These are phyloP conservation scores for Hecatera dysodea DNA, from an alignment of 2,888 invertebrate genomes.

Conservation along the genomic window DNA sequence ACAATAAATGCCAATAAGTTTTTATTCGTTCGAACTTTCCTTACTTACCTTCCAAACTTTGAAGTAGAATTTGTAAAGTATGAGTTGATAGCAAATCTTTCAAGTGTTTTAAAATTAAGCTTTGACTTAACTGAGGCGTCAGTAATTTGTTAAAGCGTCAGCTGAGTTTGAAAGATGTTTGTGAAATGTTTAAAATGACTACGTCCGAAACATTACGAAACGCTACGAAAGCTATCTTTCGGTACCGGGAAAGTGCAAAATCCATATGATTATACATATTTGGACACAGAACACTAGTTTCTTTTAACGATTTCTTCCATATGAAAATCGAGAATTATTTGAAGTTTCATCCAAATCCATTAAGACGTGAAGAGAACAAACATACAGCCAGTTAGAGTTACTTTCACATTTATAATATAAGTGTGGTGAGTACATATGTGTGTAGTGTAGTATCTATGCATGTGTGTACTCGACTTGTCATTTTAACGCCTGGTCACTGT, in stretches of 20 bases:
- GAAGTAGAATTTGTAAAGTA: constrained; percentile 21
- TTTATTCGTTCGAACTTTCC: constrained; percentile 44
- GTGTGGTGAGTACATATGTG: too few relatives aligned
- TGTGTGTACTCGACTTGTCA: background rate
- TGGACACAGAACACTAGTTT: too few relatives aligned
- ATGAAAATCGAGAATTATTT: too few relatives aligned
- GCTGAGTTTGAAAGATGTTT: background rate
- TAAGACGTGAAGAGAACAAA: too few relatives aligned
- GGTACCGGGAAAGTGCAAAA: background rate
- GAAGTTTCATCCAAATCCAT: too few relatives aligned
- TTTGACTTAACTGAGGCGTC: background rate
- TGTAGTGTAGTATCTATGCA: too few relatives aligned
- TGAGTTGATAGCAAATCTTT: constrained; percentile 6
- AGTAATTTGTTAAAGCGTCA: background rate
- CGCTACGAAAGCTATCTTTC: background rate
- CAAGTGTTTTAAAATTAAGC: constrained; percentile 8
- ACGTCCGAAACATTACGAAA: too few relatives aligned
- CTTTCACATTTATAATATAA: too few relatives aligned
- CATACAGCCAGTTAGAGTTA: too few relatives aligned
- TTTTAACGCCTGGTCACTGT: too few relatives aligned
- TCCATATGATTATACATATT: too few relatives aligned
- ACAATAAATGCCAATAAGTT: constrained; percentile 55
- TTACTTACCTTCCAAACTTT: constrained; percentile 28
- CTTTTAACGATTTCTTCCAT: too few relatives aligned
- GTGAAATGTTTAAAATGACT: background rate